These are phyloP conservation scores for Dryobotodes eremita DNA, from an alignment of 2,888 invertebrate genomes.

Conservation along the genomic window DNA sequence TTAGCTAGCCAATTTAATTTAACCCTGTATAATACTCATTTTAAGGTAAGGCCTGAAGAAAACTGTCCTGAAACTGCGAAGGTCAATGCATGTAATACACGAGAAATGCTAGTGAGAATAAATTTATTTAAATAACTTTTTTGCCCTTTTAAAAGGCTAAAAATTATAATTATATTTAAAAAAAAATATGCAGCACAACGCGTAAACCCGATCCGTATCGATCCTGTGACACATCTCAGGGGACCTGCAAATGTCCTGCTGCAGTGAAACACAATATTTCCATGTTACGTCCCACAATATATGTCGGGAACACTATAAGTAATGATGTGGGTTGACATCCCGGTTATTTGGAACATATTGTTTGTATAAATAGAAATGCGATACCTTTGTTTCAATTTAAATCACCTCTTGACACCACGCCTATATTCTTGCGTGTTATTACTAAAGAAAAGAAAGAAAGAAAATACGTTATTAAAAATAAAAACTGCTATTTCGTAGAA, in stretches of 20 bases:
- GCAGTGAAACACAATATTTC: conserved; percentile 54
- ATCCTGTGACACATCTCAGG: conserved; percentile 34
- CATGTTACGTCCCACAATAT: conserved; percentile 20
- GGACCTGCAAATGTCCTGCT: conserved; percentile 41
- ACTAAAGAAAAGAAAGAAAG: not conserved
- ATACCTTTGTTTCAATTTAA: conserved; percentile 7
- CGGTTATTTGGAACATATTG: conserved; percentile 4
- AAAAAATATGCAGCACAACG: conserved; percentile 20
- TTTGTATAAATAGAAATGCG: conserved; percentile 12
- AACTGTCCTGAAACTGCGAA: not conserved
- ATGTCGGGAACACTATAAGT: conserved; percentile 23
- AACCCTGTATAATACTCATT: not conserved
- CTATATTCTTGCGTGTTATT: not conserved
- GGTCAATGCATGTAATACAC: not conserved
- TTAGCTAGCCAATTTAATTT: too few relatives aligned
- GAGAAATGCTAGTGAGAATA: too few relatives aligned
- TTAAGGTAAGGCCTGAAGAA: not conserved
- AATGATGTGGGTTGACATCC: conserved; percentile 44
- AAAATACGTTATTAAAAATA: too few relatives aligned
- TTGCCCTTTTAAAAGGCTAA: too few relatives aligned
- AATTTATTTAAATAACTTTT: too few relatives aligned
- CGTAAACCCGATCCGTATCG: conserved; percentile 4
- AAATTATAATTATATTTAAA: too few relatives aligned
- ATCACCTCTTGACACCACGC: not conserved
- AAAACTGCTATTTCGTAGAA: too few relatives aligned